These are phyloP conservation scores for Crenuchus spilurus DNA, from an alignment of 2,797 vertebrate genomes.

Conservation along the genomic window DNA sequence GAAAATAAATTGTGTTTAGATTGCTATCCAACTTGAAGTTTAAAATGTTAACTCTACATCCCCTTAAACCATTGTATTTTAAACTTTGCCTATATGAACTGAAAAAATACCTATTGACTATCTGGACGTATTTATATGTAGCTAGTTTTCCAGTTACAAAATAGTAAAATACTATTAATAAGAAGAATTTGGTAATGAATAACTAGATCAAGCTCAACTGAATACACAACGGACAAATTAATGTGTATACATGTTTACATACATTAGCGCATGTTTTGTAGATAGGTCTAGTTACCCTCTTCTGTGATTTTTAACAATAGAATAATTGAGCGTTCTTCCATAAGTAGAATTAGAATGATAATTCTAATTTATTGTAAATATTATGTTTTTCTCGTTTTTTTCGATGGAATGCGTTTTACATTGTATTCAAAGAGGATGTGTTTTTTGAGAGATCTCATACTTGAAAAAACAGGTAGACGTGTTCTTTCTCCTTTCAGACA, in stretches of 20 bases:
- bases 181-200: slow-evolving; percentile 28
- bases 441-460: slow-evolving; percentile 58
- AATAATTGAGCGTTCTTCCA: slow-evolving; percentile 54
- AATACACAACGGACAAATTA: slow-evolving; percentile 32
- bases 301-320: slow-evolving; percentile 64
- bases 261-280: slow-evolving; percentile 71
- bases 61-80: not conserved
- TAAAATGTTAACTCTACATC: not conserved
- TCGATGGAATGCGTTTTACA: slow-evolving; percentile 65
- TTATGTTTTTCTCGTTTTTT: slow-evolving; percentile 61
- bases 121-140: slow-evolving; percentile 34
- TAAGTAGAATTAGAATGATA: slow-evolving; percentile 37
- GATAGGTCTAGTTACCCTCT: slow-evolving; percentile 61
- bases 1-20: too few species aligned
- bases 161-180: too few species aligned
- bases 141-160: slow-evolving; percentile 35
- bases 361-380: slow-evolving; percentile 81
- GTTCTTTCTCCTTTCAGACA: slow-evolving; percentile 56
- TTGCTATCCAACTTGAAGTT: too few species aligned
- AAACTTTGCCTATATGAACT: not conserved
- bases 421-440: slow-evolving; percentile 54
- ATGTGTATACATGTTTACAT: slow-evolving; percentile 74
- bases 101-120: slow-evolving; percentile 7
- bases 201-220: slow-evolving; percentile 17
- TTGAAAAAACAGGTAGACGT: slow-evolving; percentile 64